phyloP scores from a whole-genome alignment of 2,888 invertebrate species.

The Mythimna ferrago region DNA sequence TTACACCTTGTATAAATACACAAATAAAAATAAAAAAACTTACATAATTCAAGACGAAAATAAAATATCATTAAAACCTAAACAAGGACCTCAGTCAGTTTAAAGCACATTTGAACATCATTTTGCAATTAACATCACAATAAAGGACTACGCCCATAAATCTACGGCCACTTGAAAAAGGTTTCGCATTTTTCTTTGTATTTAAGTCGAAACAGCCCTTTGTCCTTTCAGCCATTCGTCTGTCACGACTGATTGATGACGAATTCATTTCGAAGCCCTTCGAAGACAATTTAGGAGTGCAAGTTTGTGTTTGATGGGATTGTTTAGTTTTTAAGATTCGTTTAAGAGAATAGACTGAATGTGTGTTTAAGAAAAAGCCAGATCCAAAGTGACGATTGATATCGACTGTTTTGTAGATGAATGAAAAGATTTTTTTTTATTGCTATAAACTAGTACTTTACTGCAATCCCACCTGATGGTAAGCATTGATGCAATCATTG shows the following conservation, averaged over 20 bases:
- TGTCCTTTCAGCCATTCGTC: conserved; percentile 71
- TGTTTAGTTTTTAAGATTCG: background rate
- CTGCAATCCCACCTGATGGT: too few relatives aligned
- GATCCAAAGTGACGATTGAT: too few relatives aligned
- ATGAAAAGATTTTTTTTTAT: too few relatives aligned
- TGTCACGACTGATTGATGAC: conserved; percentile 81
- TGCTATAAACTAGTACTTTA: too few relatives aligned
- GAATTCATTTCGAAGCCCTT: conserved; percentile 69
- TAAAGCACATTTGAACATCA: conserved; percentile 31
- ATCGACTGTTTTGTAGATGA: too few relatives aligned
- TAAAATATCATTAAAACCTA: background rate
- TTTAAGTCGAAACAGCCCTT: conserved; percentile 74
- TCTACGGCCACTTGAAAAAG: conserved; percentile 49
- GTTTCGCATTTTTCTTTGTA: conserved; percentile 68
- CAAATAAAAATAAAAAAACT: too few relatives aligned
- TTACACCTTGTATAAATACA: too few relatives aligned
- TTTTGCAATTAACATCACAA: conserved; percentile 57
- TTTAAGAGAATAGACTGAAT: background rate
- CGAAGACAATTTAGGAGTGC: conserved; percentile 51
- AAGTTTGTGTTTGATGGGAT: conserved; percentile 16
- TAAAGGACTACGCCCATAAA: conserved; percentile 53
- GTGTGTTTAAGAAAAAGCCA: too few relatives aligned
- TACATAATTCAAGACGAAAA: too few relatives aligned
- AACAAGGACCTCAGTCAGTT: background rate
- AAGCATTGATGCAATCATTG: too few relatives aligned